phyloP scores from a whole-genome alignment of 1,140 invertebrate species.

The Caenorhabditis inopinata region DNA sequence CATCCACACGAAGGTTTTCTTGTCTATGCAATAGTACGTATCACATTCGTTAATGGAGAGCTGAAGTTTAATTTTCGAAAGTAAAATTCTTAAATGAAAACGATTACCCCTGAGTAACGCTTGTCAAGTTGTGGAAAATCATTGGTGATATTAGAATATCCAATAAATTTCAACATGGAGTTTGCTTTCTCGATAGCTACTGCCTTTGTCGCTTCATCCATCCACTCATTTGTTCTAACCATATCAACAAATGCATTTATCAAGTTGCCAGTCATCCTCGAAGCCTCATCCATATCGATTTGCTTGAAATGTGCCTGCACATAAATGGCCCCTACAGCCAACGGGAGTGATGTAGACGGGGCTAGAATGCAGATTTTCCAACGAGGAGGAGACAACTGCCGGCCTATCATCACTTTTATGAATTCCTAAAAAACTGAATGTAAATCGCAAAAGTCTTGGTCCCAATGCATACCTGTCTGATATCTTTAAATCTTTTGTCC shows the following conservation, averaged over 20 bases:
- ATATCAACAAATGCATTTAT: constrained; percentile 81
- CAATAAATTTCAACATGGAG: constrained; percentile 69
- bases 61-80: too few relatives aligned
- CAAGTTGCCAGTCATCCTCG: constrained; percentile 80
- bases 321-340: constrained; percentile 69
- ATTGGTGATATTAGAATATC: constrained; percentile 71
- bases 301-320: constrained; percentile 69
- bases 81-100: too few relatives aligned
- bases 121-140: constrained; percentile 69
- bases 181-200: constrained; percentile 75
- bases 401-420: constrained; percentile 52
- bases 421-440: constrained; percentile 48
- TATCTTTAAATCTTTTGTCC: constrained; percentile 54
- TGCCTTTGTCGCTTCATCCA: constrained; percentile 80
- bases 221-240: constrained; percentile 81
- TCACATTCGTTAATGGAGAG: constrained; percentile 64
- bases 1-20: constrained; percentile 68
- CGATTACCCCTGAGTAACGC: constrained; percentile 70
- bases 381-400: constrained; percentile 64
- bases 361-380: constrained; percentile 63
- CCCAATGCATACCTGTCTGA: constrained; percentile 50
- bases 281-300: constrained; percentile 67
- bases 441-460: not conserved
- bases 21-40: constrained; percentile 68
- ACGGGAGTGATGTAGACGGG: constrained; percentile 67